Evolutionary conservation across 2,113 vertebrate species (phyloP), one percentile per base, ranked within the genome.

Genomic region (Thalassoma bifasciatum): DNA sequence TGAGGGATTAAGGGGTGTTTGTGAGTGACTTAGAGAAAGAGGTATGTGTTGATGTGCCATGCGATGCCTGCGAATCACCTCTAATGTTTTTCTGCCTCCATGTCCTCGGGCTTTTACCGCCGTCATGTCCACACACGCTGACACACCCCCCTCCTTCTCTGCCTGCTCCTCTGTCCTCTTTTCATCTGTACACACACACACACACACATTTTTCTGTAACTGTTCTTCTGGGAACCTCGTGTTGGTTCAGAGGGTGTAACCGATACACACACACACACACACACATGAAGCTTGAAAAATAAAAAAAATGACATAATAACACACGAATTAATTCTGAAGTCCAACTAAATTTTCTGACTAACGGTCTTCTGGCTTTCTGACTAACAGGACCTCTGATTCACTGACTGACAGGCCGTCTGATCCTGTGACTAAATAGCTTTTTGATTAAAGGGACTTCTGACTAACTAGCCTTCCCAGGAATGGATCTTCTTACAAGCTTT

Each of bases 41-140:
- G 88, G 90, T 92, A 91, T 91, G 90, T 88, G 89, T 89, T 86
- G 77, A 91, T 93, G 72, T 89, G 77, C 78, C 87, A 89, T 82
- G 86, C 52, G 51, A 90, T 89, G 83, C 83, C 83, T 91, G 77
- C 88, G 88, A 91, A 90, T 91, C 82, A 87, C 81, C 82, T 79
- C 85, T 93, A 92, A 94, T 93, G 91, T 92, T 94, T 94, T 93
- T 92, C 83, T 90, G 66, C 57, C 84, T 89, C 74, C 49, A 16
- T 85, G 85, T 88, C 91, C 81, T 49, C 9, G 42, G 91, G 91
- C 86, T 59, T 83, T 84, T 53, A 68, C 81, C 61, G 23, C 24
- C 75, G 80, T 93, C 93, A 52, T 89, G 93, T 92, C 80, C 19
- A 65, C 77, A 91, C 93, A 83, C 42, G 93, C 86, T 72, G 36